Percentiles rank a stretch among this genome's conserved stretches.
phyloP scores from a whole-genome alignment of 2,113 vertebrate species.

The Desmodus rotundus region DNA sequence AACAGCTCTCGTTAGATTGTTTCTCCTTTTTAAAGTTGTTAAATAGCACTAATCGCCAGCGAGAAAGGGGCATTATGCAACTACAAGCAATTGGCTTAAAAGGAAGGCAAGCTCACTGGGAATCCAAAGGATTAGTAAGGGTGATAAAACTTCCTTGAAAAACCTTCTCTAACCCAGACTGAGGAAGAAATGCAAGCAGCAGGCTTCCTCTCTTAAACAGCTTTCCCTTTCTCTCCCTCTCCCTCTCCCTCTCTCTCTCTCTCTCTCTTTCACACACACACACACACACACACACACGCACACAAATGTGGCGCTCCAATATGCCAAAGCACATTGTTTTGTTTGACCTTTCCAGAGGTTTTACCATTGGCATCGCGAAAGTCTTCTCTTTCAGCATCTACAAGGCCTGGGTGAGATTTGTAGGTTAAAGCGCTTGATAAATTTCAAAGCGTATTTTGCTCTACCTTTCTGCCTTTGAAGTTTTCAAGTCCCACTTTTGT shows the following conservation, averaged over 20 bases:
- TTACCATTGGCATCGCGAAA: conserved; percentile 27
- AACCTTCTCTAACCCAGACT: conserved; percentile 3
- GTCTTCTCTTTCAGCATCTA: neutral
- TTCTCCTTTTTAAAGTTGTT: conserved; percentile 56
- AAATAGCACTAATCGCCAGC: conserved; percentile 42
- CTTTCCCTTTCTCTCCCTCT: neutral
- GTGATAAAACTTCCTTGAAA: conserved; percentile 50
- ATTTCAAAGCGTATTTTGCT: conserved; percentile 25
- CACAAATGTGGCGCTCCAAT: neutral
- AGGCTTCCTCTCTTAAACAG: conserved; percentile 12
- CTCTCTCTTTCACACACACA: neutral
- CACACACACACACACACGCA: neutral
- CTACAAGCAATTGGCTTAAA: conserved; percentile 51
- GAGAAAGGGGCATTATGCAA: conserved; percentile 50
- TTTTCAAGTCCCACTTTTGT: conserved; percentile 14
- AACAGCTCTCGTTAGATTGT: conserved; percentile 61
- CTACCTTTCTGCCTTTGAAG: neutral
- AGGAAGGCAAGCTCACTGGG: conserved; percentile 48
- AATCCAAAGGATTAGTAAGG: conserved; percentile 40
- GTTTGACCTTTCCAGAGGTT: neutral
- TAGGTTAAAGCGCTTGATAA: neutral
- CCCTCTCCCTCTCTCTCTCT: no score
- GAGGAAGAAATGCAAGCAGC: conserved; percentile 43
- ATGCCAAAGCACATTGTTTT: neutral
- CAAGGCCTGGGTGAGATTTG: conserved; percentile 2